A percentile compares a stretch with the other conserved stretches of the same genome.
Conservation (phyloP, 64 coral and sea anemone genomes). For the Stichodactyla helianthus region DNA sequence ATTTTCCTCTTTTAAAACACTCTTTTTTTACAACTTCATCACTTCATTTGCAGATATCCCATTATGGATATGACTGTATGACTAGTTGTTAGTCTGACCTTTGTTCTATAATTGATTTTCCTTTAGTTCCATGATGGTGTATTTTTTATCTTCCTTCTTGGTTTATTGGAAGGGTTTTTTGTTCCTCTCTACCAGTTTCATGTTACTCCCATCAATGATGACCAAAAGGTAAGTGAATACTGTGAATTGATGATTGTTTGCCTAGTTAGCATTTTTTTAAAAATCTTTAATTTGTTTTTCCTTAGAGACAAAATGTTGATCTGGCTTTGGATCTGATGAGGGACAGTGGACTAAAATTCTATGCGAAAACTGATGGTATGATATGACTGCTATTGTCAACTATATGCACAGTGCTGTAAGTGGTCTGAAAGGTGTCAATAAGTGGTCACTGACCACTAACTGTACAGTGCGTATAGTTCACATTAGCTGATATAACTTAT, state of each 20-base stretch:
- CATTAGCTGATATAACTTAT: too few species aligned
- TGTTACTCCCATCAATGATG: slow-evolving; percentile 63
- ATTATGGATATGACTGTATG: too few species aligned
- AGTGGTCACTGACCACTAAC: too few species aligned
- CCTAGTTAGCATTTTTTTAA: background rate
- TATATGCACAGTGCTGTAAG: too few species aligned
- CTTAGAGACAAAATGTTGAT: slow-evolving; percentile 90
- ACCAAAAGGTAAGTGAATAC: slow-evolving; percentile 64
- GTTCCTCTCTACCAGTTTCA: slow-evolving; percentile 94
- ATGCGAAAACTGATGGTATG: slow-evolving; percentile 84
- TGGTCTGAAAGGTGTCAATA: too few species aligned
- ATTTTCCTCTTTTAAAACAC: too few species aligned
- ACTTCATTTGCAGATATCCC: too few species aligned
- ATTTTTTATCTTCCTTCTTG: slow-evolving; percentile 85
- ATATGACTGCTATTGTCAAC: too few species aligned
- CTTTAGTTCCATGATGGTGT: slow-evolving; percentile 96
- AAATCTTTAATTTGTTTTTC: background rate
- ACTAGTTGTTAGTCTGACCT: background rate
- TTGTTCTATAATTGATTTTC: background rate
- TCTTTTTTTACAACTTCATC: too few species aligned
- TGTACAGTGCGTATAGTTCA: too few species aligned
- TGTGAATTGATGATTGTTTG: background rate
- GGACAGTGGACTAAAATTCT: slow-evolving; percentile 87
- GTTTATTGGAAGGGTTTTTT: slow-evolving; percentile 93
- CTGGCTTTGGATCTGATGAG: slow-evolving; percentile 89